Conservation (phyloP, 2,797 vertebrate genomes). For the Lates japonicus region DNA sequence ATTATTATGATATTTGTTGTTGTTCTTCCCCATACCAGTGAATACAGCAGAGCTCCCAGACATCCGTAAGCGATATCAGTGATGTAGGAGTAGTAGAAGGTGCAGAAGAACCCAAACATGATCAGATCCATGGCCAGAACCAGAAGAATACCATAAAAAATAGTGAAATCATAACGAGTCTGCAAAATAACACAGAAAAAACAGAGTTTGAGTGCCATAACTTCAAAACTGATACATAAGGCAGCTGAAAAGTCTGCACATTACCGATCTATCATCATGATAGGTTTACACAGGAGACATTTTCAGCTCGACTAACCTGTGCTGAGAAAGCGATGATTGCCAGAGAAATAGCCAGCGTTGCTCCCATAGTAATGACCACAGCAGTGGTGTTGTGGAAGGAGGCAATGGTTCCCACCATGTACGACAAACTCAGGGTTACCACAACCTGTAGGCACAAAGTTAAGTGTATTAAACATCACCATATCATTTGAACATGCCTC, state of each 20-base stretch:
- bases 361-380: conserved; percentile 90
- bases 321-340: conserved; percentile 89
- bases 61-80: conserved; percentile 88
- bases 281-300: not conserved
- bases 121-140: conserved; percentile 87
- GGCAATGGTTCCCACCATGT: conserved; percentile 93
- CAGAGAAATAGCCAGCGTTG: conserved; percentile 87
- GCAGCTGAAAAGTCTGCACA: not conserved
- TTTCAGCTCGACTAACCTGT: conserved; percentile 83
- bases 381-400: conserved; percentile 89
- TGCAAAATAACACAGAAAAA: conserved; percentile 57
- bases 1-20: not conserved
- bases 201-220: not conserved
- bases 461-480: not conserved
- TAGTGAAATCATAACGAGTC: conserved; percentile 90
- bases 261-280: not conserved
- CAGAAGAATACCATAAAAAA: conserved; percentile 87
- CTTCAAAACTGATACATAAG: too few relatives aligned
- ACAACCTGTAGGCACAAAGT: conserved; percentile 78
- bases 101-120: conserved; percentile 90
- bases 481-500: not conserved
- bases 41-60: conserved; percentile 91
- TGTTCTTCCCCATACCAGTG: conserved; percentile 82
- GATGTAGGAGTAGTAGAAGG: conserved; percentile 89
- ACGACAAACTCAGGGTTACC: conserved; percentile 90